These are phyloP conservation scores for Lordiphosa andalusiaca DNA, from an alignment of 2,888 invertebrate genomes.

Conservation along the genomic window DNA sequence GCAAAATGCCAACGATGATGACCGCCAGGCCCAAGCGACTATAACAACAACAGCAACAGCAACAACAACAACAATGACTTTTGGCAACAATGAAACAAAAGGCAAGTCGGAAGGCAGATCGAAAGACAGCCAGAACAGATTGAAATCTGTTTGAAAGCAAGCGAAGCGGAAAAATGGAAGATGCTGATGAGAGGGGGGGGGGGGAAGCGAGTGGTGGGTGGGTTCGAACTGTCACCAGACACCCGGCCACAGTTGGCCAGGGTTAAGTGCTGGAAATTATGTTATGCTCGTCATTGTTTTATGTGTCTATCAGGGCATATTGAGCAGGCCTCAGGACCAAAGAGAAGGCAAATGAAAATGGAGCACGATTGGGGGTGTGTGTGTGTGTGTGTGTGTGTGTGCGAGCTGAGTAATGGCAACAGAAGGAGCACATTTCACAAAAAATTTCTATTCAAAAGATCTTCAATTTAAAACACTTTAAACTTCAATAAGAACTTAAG, in stretches of 20 bases:
- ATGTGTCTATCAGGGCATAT: constrained; percentile 44
- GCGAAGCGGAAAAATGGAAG: constrained; percentile 76
- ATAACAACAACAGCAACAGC: constrained; percentile 10
- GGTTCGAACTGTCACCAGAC: constrained; percentile 11
- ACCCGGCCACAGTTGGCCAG: constrained; percentile 32
- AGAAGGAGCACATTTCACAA: too few relatives aligned
- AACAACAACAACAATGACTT: constrained; percentile 40
- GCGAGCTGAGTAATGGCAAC: too few relatives aligned
- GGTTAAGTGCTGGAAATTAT: constrained; percentile 53
- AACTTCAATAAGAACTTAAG: too few relatives aligned
- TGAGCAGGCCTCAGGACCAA: constrained; percentile 24
- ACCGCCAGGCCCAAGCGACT: constrained; percentile 30
- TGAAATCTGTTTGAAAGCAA: constrained; percentile 75
- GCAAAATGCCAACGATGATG: constrained; percentile 58
- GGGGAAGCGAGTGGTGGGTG: neutral
- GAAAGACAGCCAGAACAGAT: constrained; percentile 70
- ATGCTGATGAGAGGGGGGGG: constrained; percentile 12
- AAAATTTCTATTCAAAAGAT: too few relatives aligned
- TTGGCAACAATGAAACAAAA: constrained; percentile 65
- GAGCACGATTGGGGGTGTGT: too few relatives aligned
- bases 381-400: too few relatives aligned
- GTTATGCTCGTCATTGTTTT: constrained; percentile 50
- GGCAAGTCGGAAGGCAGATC: constrained; percentile 33
- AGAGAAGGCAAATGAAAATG: neutral
- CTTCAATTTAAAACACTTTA: too few relatives aligned